Base-by-base conservation (phyloP, 2,797 vertebrate species). In the Thunnus albacares region DNA sequence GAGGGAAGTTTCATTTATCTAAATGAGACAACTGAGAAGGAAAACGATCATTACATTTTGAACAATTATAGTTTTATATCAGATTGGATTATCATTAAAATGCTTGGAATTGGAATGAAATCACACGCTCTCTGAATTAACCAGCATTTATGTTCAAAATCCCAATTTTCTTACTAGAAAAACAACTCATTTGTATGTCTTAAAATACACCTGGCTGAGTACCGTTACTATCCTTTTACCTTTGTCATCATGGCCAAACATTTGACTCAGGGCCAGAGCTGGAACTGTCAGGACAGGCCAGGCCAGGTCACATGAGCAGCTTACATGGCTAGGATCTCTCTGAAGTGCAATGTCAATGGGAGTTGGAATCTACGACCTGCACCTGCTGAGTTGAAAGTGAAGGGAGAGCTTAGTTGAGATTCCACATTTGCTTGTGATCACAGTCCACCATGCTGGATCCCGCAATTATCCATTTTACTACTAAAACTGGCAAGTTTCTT, bases 291-390 rank as follows among this genome's bases (percentile, higher is more conserved):
- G 28, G 58, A 55, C 52, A 59, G 61, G 70, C 26, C 56, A 59
- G 61, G 70, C 26, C 57, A 22, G 74, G 76, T 81, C 82, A 79
- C 66, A 53, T 71, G 71, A 86, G 61, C 53, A 65, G 75, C 77
- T 84, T 76, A 74, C 71, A 49, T 1, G 33, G 57, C 70, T 35
- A 24, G 28, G 43, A 82, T 80, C 68, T 51, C 64, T 65, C 41
- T 26, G 18, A 51, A 56, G 56, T 12, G 33, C 63, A 70, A 71
- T 12, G 65, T 81, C 63, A 74, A 53, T 67, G 41, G 52, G 51
- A 76, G 63, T 7, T 28, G 24, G 68, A 71, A 65, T 77, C 35
- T 17, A 28, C 13, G 22, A 64, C 45, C 59, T 60, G 53, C 61
- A 41, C 55, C 35, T 53, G 62, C 30, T 69, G 22, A 66, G 49